Conservation (phyloP, 64 coral and sea anemone species). For the Cladopsammia gracilis region DNA sequence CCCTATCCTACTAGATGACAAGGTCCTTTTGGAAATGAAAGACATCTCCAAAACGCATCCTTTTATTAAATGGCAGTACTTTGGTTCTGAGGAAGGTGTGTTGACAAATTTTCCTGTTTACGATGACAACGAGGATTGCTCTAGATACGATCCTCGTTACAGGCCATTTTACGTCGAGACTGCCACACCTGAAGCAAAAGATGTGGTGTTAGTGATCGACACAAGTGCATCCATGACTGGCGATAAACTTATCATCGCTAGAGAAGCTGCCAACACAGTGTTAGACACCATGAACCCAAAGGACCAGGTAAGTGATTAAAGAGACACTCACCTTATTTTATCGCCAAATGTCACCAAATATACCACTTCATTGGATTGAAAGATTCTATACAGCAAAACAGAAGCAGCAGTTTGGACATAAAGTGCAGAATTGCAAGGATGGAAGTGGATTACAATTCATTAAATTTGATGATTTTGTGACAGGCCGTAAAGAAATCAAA, state of each 20-base stretch:
- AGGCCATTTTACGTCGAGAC: conserved; percentile 76
- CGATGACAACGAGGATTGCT: conserved; percentile 2
- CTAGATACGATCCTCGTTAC: conserved; percentile 49
- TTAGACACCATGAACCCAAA: conserved; percentile 70
- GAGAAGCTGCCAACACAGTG: conserved; percentile 71
- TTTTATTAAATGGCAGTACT: conserved; percentile 66
- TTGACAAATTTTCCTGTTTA: conserved; percentile 32
- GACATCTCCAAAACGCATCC: conserved; percentile 20
- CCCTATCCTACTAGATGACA: neutral
- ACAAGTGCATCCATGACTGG: conserved; percentile 67
- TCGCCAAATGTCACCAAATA: too few relatives aligned
- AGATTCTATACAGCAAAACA: too few relatives aligned
- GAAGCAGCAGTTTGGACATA: too few relatives aligned
- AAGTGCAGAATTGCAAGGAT: too few relatives aligned
- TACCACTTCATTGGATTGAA: too few relatives aligned
- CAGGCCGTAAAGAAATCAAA: too few relatives aligned
- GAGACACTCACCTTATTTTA: too few relatives aligned
- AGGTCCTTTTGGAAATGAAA: conserved; percentile 38
- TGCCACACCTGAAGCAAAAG: conserved; percentile 55
- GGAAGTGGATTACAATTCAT: too few relatives aligned
- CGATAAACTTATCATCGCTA: conserved; percentile 35
- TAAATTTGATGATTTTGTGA: too few relatives aligned
- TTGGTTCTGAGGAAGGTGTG: conserved; percentile 68
- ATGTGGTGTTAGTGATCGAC: conserved; percentile 74
- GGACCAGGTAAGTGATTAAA: conserved; percentile 42